Evolutionary conservation across 2,888 invertebrate genomes (phyloP), one percentile per base, ranked within the genome.

Genomic region (Dysmachus trigonus): DNA sequence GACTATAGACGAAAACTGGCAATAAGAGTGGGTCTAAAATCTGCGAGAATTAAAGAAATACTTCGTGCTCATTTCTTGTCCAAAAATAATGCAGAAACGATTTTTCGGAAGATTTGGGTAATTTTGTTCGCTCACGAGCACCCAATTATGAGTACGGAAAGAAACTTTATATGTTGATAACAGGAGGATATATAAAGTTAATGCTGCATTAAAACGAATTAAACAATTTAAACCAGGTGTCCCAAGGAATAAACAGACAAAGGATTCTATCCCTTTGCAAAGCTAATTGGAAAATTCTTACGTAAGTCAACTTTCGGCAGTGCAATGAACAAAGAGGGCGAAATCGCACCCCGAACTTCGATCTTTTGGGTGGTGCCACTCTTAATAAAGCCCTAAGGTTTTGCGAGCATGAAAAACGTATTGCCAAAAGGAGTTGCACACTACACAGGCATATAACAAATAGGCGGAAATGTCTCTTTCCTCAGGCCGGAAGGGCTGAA

Each of bases 381-480:
- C 62, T 18, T 15, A 47, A 47, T 47, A 62, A 62, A 27, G 27
- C 10, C 5, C 22, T 62, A 62, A 2, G 10, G 27, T 18, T 27
- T 62, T 62, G 62, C 27, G 27, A 22, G 18, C 7, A 10, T 22
- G 22, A 10, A 53, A 41, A 62, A 62, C 2, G 22, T 62, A 62
- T 53, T 18, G 53, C 7, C 27, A 18, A 62, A 62, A 22, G 10
- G 27, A 62, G 62, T 27, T 62, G 62, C 62, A 62, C 62, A 62
- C 2, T 22, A 62, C 62, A 62, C 10, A 18, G 27, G 62, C 62
- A 62, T 27, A 62, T 27, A 62, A 62, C 62, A 62, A 62, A 62
- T 22, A 10, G 62, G 10, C 76, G 76, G 76, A 76, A 76, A 76
- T 76, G 76, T 76, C 22, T 76, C 35, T 27, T 76, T 76, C 38